These are phyloP conservation scores for Psix sp. DNA, from an alignment of 1,140 invertebrate genomes.

Conservation along the genomic window DNA sequence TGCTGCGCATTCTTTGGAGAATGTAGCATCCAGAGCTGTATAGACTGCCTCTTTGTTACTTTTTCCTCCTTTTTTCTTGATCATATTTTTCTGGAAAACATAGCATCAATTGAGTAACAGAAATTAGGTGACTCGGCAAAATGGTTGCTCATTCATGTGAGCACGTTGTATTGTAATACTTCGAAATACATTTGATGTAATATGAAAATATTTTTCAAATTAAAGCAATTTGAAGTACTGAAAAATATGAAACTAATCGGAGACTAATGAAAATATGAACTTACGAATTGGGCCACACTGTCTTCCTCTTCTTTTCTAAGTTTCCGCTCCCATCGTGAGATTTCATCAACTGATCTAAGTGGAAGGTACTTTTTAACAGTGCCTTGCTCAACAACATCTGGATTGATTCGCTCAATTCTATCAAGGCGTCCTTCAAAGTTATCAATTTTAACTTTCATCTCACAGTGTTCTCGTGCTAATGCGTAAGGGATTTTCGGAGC, in stretches of 20 bases:
- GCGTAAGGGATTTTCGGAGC: too few species aligned
- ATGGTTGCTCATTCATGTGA: too few species aligned
- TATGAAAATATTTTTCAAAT: too few species aligned
- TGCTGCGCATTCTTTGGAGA: conserved; percentile 5
- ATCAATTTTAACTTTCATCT: not conserved
- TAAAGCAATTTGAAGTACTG: too few species aligned
- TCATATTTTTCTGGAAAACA: conserved; percentile 1
- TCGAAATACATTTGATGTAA: too few species aligned
- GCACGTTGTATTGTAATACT: too few species aligned
- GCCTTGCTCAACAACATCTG: not conserved
- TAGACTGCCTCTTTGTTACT: not conserved
- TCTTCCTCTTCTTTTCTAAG: not conserved
- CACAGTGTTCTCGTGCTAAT: not conserved
- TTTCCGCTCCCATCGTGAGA: not conserved
- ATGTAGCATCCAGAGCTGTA: not conserved
- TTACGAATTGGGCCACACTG: not conserved
- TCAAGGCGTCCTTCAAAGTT: not conserved
- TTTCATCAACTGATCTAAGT: not conserved
- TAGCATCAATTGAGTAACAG: too few species aligned
- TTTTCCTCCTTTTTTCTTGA: not conserved
- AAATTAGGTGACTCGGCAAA: too few species aligned
- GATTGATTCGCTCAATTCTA: not conserved
- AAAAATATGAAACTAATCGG: too few species aligned
- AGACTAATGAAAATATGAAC: too few species aligned
- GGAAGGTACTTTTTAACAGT: not conserved